These are phyloP conservation scores for Coendou prehensilis DNA, from an alignment of 2,797 vertebrate species.

Conservation along the genomic window DNA sequence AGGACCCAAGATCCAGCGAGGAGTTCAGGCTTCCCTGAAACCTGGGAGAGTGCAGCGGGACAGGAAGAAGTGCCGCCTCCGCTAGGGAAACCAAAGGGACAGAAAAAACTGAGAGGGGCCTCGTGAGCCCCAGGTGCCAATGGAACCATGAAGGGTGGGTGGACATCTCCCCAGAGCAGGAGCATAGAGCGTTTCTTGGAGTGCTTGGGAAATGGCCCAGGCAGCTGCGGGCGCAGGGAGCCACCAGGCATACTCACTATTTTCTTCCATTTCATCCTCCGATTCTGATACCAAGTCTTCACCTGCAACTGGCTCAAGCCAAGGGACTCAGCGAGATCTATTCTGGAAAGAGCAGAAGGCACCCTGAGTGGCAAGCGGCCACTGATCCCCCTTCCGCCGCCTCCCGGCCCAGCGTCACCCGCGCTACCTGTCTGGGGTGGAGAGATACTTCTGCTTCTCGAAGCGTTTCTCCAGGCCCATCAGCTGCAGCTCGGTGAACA, in stretches of 20 bases:
- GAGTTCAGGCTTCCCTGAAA: not conserved
- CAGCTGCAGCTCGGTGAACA: conserved; percentile 98
- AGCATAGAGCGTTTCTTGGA: not conserved
- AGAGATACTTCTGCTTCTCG: conserved; percentile 99
- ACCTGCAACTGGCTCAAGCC: conserved; percentile 99
- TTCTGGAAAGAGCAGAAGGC: conserved; percentile 90
- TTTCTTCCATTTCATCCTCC: conserved; percentile 99
- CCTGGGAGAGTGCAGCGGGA: not conserved
- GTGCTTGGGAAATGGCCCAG: not conserved
- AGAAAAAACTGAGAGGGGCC: not conserved
- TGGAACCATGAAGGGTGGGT: not conserved
- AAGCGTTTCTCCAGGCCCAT: conserved; percentile 99
- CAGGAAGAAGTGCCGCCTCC: too few species aligned
- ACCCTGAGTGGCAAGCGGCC: conserved; percentile 9
- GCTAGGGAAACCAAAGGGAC: not conserved
- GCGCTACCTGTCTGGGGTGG: conserved; percentile 97
- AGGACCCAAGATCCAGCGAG: too few species aligned
- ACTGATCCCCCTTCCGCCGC: not conserved
- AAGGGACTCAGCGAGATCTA: conserved; percentile 98
- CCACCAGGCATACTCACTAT: conserved; percentile 93
- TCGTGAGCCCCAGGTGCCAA: not conserved
- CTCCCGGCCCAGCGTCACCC: not conserved
- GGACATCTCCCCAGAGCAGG: not conserved
- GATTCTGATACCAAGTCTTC: conserved; percentile 99
- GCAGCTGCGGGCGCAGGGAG: not conserved